Evolutionary conservation across 2,113 vertebrate species (phyloP).

Genomic region (Noctilio leporinus): DNA sequence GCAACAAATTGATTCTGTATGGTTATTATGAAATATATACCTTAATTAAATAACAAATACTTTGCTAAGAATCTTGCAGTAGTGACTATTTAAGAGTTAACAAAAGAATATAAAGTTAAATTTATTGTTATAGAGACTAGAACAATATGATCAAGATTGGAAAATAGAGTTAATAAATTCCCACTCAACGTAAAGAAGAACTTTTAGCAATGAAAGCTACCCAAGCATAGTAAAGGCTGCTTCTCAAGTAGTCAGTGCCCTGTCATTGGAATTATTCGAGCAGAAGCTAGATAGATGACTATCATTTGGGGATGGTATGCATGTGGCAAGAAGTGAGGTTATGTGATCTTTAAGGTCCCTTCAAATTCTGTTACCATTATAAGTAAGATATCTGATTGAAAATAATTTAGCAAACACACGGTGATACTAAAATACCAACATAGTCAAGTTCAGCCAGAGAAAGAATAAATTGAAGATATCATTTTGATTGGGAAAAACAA

Average conservation of each 20-base stretch:
- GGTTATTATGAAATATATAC: background rate
- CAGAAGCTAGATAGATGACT: slow-evolving; percentile 69
- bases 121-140: slow-evolving; percentile 14
- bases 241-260: slow-evolving; percentile 64
- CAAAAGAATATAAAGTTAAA: slow-evolving; percentile 28
- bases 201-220: slow-evolving; percentile 65
- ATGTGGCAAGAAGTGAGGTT: slow-evolving; percentile 35
- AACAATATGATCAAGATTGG: background rate
- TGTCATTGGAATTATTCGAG: slow-evolving; percentile 66
- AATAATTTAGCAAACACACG: background rate
- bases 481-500: background rate
- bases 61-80: background rate
- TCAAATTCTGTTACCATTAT: slow-evolving; percentile 35
- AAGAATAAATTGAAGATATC: slow-evolving; percentile 15
- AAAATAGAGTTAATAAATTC: slow-evolving; percentile 72
- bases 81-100: slow-evolving; percentile 24
- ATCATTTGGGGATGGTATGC: slow-evolving; percentile 47
- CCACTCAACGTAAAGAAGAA: slow-evolving; percentile 61
- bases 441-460: background rate
- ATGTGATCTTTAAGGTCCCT: slow-evolving; percentile 62
- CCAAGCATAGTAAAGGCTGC: slow-evolving; percentile 66
- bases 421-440: background rate
- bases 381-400: slow-evolving; percentile 58
- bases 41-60: background rate
- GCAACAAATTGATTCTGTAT: background rate